Percentiles rank a stretch among this genome's conserved stretches.
phyloP scores from a whole-genome alignment of 2,888 invertebrate species.

The Rotaria sp. region DNA sequence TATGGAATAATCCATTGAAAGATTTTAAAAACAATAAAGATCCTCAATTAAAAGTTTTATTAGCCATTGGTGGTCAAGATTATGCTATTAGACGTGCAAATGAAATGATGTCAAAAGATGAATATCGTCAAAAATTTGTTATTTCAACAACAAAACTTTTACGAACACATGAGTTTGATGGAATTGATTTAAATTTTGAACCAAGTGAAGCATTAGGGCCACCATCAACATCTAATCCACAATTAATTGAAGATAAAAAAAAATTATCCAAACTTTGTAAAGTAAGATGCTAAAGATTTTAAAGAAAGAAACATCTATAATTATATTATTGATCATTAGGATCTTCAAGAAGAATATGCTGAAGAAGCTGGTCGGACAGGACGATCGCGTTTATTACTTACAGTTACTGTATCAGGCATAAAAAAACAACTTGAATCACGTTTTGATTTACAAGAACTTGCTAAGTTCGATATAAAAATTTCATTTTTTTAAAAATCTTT shows the following conservation, averaged over 20 bases:
- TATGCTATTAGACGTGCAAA: slow-evolving; percentile 34
- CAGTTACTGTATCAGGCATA: slow-evolving; percentile 36
- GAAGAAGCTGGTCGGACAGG: slow-evolving; percentile 33
- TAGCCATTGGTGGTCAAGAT: slow-evolving; percentile 39
- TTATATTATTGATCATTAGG: background rate
- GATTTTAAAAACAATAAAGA: slow-evolving; percentile 34
- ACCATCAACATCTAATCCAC: background rate
- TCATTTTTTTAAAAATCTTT: background rate
- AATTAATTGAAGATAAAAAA: slow-evolving; percentile 37
- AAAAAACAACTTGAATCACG: slow-evolving; percentile 38
- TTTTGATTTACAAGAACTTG: slow-evolving; percentile 38
- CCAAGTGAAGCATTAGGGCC: slow-evolving; percentile 23
- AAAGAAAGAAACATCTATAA: background rate
- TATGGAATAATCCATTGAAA: slow-evolving; percentile 40
- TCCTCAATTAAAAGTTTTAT: slow-evolving; percentile 35
- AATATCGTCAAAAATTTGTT: slow-evolving; percentile 39
- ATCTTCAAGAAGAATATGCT: slow-evolving; percentile 39
- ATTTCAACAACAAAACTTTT: slow-evolving; percentile 33
- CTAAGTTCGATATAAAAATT: background rate
- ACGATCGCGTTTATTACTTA: slow-evolving; percentile 25
- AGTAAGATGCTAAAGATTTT: background rate
- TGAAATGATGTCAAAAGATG: slow-evolving; percentile 40
- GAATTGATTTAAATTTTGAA: slow-evolving; percentile 41
- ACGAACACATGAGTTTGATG: slow-evolving; percentile 39
- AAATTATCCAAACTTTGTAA: slow-evolving; percentile 34